Evolutionary conservation across 2,113 vertebrate species (phyloP), one percentile per base, ranked within the genome.

Genomic region (Cyprinus carpio): DNA sequence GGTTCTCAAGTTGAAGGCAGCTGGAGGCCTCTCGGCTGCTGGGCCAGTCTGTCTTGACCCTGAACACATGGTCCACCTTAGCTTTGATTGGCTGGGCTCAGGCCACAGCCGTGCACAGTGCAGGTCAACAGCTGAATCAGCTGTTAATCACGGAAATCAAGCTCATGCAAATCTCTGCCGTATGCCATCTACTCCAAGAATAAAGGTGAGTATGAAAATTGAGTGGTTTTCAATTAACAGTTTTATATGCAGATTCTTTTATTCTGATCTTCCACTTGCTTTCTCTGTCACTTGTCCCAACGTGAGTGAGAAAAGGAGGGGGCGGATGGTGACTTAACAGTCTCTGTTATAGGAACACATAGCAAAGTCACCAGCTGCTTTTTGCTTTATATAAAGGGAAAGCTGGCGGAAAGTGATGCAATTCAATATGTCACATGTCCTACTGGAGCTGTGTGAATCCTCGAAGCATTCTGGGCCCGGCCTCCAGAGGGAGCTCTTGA

Each of bases 1-100:
- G 40, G 23, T 49, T 78, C 23, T 58, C 2, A 20, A 67, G 79
- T 25, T 46, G n/a, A 58, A 79, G 23, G 84, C 91, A 92, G 89
- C 89, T 92, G 91, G 25, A 89, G 88, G 60, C 64, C 83, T 86
- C 13, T 88, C 91, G 91, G 91, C 90, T 90, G 90, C 86, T 87
- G 89, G 90, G 91, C 84, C 87, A 81, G 72, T 62, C 49, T 49
- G 67, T 85, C 62, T 87, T 91, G 91, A 93, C 92, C 91, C 89
- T 87, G 12, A 87, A 92, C 84, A 72, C 84, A 91, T 80, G 76
- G 49, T 85, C 87, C 86, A 90, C 89, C 91, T 94, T 88, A 90
- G 89, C 91, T 92, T 84, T 88, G 84, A 88, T 88, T 84, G 81
- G 84, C 80, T 85, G 84, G 69, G 64, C 84, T 76, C 58, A 60